These are phyloP conservation scores for Sebastes fasciatus DNA, from an alignment of 2,113 vertebrate genomes.

Conservation along the genomic window DNA sequence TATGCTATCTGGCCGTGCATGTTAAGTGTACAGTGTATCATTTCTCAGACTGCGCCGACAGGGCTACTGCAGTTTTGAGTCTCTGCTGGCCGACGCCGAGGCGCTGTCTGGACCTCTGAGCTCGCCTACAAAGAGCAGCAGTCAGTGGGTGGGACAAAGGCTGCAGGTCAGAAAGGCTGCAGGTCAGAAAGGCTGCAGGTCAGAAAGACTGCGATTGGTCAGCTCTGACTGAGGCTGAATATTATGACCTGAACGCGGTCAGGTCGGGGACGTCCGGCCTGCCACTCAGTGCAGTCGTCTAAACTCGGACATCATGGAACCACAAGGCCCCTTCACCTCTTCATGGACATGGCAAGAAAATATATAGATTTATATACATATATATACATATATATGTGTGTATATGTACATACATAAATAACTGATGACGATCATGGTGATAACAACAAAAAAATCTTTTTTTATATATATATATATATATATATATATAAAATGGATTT, in stretches of 20 bases:
- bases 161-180: constrained; percentile 60
- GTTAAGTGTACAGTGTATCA: constrained; percentile 82
- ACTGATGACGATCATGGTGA: constrained; percentile 75
- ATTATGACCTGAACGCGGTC: constrained; percentile 41
- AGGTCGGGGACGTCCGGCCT: constrained; percentile 34
- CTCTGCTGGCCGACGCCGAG: constrained; percentile 55
- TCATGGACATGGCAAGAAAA: constrained; percentile 74
- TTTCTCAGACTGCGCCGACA: constrained; percentile 76
- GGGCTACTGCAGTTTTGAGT: constrained; percentile 60
- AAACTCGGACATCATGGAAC: constrained; percentile 54
- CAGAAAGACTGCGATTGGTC: constrained; percentile 61
- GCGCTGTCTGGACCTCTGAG: constrained; percentile 62
- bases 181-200: constrained; percentile 56
- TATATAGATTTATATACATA: constrained; percentile 70
- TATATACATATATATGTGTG: constrained; percentile 62
- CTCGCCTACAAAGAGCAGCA: constrained; percentile 29
- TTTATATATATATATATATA: not conserved
- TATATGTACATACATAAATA: constrained; percentile 60
- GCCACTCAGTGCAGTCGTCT: constrained; percentile 35
- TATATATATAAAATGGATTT: constrained; percentile 66
- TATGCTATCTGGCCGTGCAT: constrained; percentile 80
- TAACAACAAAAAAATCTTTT: constrained; percentile 43
- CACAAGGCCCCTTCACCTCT: constrained; percentile 55
- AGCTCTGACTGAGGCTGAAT: constrained; percentile 57
- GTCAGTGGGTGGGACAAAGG: constrained; percentile 39